Conservation (phyloP, 2,113 vertebrate species). For the Eretmochelys imbricata region DNA sequence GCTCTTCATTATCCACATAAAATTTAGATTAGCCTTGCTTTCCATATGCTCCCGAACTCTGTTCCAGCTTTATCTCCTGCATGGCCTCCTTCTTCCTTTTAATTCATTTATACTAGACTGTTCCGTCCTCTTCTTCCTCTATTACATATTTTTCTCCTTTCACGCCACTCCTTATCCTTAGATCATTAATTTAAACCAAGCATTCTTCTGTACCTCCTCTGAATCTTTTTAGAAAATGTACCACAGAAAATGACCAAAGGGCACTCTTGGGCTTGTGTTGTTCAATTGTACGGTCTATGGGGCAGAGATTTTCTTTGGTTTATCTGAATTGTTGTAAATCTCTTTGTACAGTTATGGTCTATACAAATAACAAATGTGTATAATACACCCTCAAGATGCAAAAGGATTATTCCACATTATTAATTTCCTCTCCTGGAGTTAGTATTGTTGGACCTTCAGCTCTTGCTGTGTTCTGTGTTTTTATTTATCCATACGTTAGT, state of each 20-base stretch:
- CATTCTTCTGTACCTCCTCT: neutral
- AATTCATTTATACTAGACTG: neutral
- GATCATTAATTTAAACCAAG: neutral
- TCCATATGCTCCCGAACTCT: neutral
- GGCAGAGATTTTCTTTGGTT: neutral
- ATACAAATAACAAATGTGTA: neutral
- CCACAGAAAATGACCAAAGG: neutral
- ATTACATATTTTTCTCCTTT: neutral
- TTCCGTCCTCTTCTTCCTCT: neutral
- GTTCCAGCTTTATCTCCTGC: neutral
- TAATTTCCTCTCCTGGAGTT: fast-evolving
- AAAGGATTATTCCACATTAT: neutral
- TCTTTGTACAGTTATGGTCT: neutral
- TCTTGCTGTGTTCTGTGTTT: neutral
- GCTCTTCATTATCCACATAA: neutral
- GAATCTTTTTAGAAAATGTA: neutral
- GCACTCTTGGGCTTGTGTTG: neutral
- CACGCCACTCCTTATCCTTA: neutral
- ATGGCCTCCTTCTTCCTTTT: neutral
- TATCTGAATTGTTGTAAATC: neutral
- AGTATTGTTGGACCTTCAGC: fast-evolving
- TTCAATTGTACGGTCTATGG: neutral
- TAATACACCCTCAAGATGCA: neutral
- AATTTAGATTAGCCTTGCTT: neutral
- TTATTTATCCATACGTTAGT: neutral